Conservation (phyloP, 1,140 invertebrate species). For the Drosophila rhopaloa region DNA sequence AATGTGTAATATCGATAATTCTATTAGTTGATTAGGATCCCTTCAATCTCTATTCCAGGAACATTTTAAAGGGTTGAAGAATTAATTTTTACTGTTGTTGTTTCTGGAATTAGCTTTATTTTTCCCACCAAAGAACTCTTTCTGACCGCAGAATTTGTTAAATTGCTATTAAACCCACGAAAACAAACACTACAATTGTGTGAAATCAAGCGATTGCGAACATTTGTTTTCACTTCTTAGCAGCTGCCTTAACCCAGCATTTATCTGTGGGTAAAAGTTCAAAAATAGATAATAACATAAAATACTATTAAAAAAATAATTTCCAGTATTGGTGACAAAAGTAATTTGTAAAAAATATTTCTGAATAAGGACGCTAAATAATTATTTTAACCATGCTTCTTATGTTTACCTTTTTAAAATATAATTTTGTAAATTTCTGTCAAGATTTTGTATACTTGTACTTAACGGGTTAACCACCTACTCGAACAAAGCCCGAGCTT, state of each 20-base stretch:
- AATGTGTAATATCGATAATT: too few species aligned
- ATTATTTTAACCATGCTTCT: too few species aligned
- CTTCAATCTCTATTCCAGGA: too few species aligned
- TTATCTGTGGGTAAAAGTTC: fast-evolving
- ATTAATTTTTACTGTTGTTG: too few species aligned
- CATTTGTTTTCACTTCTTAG: background rate
- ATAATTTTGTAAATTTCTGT: background rate
- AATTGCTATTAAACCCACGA: background rate
- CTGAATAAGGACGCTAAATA: too few species aligned
- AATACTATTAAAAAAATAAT: background rate
- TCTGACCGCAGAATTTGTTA: background rate
- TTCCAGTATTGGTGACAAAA: too few species aligned
- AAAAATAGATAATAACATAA: too few species aligned
- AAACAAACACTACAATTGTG: constrained; percentile 9
- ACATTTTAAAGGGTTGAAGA: too few species aligned
- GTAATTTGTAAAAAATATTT: too few species aligned
- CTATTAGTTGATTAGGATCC: too few species aligned
- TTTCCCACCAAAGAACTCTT: background rate
- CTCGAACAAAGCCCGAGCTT: constrained; percentile 29
- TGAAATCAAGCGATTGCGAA: constrained; percentile 1
- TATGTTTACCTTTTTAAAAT: too few species aligned
- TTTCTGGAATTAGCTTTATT: background rate
- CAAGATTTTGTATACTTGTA: too few species aligned
- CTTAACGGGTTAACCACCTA: constrained; percentile 12
- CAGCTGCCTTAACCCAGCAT: background rate